phyloP scores from a whole-genome alignment of 1,140 invertebrate species.

The Caerostris extrusa region DNA sequence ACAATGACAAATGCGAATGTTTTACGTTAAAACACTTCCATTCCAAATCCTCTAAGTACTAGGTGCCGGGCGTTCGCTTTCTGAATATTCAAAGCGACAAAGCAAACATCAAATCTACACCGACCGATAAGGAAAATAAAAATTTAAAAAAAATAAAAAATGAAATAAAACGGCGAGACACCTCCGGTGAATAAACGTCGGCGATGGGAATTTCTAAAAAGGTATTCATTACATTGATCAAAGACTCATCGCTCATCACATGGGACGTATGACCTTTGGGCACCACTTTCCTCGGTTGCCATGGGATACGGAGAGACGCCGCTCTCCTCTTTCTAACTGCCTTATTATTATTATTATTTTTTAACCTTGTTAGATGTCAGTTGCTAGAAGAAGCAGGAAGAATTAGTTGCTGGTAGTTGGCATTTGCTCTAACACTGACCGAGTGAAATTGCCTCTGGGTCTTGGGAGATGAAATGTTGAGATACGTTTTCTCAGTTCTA shows the following conservation, averaged over 20 bases:
- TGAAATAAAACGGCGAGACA: neutral
- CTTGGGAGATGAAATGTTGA: neutral
- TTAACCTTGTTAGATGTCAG: slow-evolving; percentile 4
- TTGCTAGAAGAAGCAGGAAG: neutral
- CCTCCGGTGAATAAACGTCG: neutral
- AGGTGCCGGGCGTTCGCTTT: neutral
- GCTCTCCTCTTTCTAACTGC: slow-evolving; percentile 11
- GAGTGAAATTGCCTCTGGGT: slow-evolving; percentile 2
- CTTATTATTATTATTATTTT: slow-evolving; percentile 12
- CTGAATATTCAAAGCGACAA: neutral
- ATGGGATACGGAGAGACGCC: slow-evolving; percentile 39
- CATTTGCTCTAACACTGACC: neutral
- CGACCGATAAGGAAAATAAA: neutral
- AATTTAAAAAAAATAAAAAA: neutral
- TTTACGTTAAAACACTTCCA: neutral
- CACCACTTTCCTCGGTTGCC: slow-evolving; percentile 58
- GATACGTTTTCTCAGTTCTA: neutral
- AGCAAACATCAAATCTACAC: neutral
- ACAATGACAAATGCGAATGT: neutral
- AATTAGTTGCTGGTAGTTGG: neutral
- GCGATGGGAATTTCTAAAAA: slow-evolving; percentile 50
- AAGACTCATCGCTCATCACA: neutral
- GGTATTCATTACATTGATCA: slow-evolving; percentile 68
- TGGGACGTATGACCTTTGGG: slow-evolving; percentile 52
- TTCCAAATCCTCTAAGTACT: neutral